Evolutionary conservation across 2,888 invertebrate species (phyloP).

Genomic region (Hydroisotoma schaefferi): DNA sequence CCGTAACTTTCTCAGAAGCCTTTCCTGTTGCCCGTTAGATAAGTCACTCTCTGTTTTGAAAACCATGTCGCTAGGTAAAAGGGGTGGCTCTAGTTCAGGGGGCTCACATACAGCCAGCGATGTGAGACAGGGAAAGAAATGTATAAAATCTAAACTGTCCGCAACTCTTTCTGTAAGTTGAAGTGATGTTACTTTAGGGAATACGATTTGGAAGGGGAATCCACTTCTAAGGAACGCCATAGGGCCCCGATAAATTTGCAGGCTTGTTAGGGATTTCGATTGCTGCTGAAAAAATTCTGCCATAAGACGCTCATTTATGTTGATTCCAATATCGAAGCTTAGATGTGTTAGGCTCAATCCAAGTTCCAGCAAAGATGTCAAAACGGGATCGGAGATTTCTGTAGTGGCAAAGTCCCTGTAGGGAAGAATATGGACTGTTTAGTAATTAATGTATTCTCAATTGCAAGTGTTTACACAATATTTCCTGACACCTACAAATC

Average conservation of each 20-base stretch:
- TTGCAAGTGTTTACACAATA: too few species aligned
- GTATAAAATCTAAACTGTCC: slow-evolving; percentile 26
- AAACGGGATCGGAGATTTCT: slow-evolving; percentile 17
- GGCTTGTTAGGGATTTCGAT: slow-evolving; percentile 17
- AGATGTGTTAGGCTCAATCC: slow-evolving; percentile 29
- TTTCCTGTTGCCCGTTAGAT: slow-evolving; percentile 10
- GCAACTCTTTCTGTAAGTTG: slow-evolving; percentile 32
- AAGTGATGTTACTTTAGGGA: slow-evolving; percentile 27
- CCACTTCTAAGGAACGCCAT: slow-evolving; percentile 23
- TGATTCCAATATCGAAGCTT: slow-evolving; percentile 30
- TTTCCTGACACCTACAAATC: too few species aligned
- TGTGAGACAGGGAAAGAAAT: slow-evolving; percentile 28
- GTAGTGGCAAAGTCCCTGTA: slow-evolving; percentile 29
- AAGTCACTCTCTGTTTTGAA: slow-evolving; percentile 24
- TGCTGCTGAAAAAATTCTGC: slow-evolving; percentile 28
- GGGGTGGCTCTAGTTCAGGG: slow-evolving; percentile 30
- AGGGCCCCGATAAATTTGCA: slow-evolving; percentile 35
- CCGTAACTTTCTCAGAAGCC: slow-evolving; percentile 18
- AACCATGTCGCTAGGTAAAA: slow-evolving; percentile 28
- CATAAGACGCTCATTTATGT: slow-evolving; percentile 22
- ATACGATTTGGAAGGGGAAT: slow-evolving; percentile 35
- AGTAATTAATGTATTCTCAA: too few species aligned
- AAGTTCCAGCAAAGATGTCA: slow-evolving; percentile 23
- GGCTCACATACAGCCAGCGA: slow-evolving; percentile 26
- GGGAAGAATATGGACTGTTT: too few species aligned